Conservation (phyloP, 2,888 invertebrate species). For the Epirrita christyi region DNA sequence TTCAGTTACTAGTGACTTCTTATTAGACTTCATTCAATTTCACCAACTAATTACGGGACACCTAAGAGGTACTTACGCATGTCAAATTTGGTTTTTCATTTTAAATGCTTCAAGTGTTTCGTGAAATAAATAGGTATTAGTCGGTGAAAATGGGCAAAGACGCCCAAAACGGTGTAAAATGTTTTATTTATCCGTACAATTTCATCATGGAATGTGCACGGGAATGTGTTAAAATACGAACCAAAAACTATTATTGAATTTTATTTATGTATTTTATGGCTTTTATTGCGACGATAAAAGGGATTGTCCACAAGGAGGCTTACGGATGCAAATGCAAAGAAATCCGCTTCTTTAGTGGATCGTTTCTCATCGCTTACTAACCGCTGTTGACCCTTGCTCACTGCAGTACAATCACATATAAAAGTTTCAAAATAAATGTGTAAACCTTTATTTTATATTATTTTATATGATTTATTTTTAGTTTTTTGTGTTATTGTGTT, state of each 20-base stretch:
- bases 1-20: no score
- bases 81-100: no score
- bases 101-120: no score
- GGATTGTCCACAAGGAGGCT: slow-evolving; percentile 47
- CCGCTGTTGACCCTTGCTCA: slow-evolving; percentile 63
- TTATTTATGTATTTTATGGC: slow-evolving; percentile 54
- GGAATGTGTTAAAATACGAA: slow-evolving; percentile 23
- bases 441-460: no score
- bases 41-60: no score
- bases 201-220: slow-evolving; percentile 10
- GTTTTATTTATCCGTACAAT: slow-evolving; percentile 6
- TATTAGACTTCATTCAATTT: no score
- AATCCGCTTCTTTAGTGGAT: slow-evolving; percentile 73
- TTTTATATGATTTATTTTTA: no score
- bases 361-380: slow-evolving; percentile 71
- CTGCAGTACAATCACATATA: slow-evolving; percentile 41
- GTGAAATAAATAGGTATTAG: no score
- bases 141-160: background rate
- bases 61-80: no score
- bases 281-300: slow-evolving; percentile 53
- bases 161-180: background rate
- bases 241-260: slow-evolving; percentile 45
- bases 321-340: slow-evolving; percentile 68
- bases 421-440: slow-evolving; percentile 19
- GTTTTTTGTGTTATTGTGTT: no score